Base-by-base conservation (phyloP, 2,113 vertebrate genomes). In the Scalopus aquaticus region DNA sequence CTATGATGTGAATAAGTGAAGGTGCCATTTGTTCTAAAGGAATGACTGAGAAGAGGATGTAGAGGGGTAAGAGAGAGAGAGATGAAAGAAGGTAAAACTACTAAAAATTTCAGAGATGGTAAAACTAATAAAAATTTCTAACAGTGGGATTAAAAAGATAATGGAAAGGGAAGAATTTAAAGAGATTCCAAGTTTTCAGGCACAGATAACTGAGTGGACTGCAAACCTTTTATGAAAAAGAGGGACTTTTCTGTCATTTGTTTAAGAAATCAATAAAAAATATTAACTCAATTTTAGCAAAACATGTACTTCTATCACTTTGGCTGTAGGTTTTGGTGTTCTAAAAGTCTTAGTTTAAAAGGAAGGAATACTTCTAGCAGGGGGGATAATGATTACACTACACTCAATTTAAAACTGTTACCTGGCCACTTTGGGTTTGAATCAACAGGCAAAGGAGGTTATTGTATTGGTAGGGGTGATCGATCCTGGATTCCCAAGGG, bases 271-370 rank as follows among this genome's bases (percentile, higher is more conserved):
- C 64, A 95, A 39, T 79, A 5, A 85, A 90, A 60, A 79, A 10
- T 65, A 94, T 84, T 90, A 94, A 84, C 81, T 80, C 16, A 77
- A 10, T 42, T 82, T 78, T 30, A 46, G 78, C 46, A 94, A 79
- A 76, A 56, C 70, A 87, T 60, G 84, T 67, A 88, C 16, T 76
- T 92, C 42, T 28, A 79, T 74, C 5, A 64, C 56, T 69, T 20
- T 88, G 60, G 56, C 6, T 8, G 82, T n/a, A 67, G 49, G 58
- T 44, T 95, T 62, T 92, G 54, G 12, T 88, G 39, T 46, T 79
- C 46, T 73, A 69, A 35, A 92, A 60, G n/a, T 74, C 69, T 87
- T 92, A n/a, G 70, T 90, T 87, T 91, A 42, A 60, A 92, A 95
- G 46, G 22, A 22, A 87, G 5, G 24, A 93, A 56, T 89, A 46